A percentile compares a stretch with the other conserved stretches of the same genome.
These are phyloP conservation scores for Drosophila obscura DNA, from an alignment of 1,140 invertebrate genomes.

Conservation along the genomic window DNA sequence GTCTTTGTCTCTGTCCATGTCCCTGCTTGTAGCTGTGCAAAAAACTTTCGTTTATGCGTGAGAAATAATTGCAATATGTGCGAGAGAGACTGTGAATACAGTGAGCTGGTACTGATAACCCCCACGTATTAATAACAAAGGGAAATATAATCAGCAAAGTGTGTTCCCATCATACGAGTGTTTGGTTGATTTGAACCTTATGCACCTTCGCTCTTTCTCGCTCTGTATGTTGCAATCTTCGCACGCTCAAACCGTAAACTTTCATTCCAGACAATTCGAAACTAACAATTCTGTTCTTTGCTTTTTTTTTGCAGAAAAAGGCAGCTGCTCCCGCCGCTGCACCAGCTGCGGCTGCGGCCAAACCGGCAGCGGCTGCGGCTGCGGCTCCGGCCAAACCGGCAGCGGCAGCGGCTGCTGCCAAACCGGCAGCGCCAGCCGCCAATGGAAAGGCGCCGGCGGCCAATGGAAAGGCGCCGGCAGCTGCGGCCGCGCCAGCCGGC, in stretches of 20 bases:
- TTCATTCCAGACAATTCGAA: no score
- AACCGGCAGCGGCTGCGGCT: conserved; percentile 25
- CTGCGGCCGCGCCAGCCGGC: conserved; percentile 67
- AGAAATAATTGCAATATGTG: conserved; percentile 4
- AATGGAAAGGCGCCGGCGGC: conserved; percentile 56
- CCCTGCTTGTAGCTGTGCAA: conserved; percentile 3
- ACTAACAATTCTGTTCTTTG: not conserved
- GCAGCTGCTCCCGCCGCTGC: conserved; percentile 53
- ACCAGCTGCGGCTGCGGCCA: conserved; percentile 40
- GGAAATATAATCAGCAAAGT: no score
- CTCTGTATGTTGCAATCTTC: not conserved
- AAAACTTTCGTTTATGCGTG: not conserved
- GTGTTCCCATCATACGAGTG: no score
- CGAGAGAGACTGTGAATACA: not conserved
- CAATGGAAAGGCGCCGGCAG: conserved; percentile 56
- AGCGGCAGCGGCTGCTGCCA: conserved; percentile 46
- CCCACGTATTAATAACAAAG: no score
- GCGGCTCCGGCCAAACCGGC: conserved; percentile 45
- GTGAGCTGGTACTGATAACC: no score
- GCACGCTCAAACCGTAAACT: not conserved
- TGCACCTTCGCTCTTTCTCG: no score
- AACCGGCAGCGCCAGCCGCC: conserved; percentile 51
- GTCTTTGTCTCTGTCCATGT: conserved; percentile 55
- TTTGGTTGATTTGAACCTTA: no score
- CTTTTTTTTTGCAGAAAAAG: conserved; percentile 60